Base-by-base conservation (phyloP, 2,888 invertebrate species). In the Meiosimyza decipiens region DNA sequence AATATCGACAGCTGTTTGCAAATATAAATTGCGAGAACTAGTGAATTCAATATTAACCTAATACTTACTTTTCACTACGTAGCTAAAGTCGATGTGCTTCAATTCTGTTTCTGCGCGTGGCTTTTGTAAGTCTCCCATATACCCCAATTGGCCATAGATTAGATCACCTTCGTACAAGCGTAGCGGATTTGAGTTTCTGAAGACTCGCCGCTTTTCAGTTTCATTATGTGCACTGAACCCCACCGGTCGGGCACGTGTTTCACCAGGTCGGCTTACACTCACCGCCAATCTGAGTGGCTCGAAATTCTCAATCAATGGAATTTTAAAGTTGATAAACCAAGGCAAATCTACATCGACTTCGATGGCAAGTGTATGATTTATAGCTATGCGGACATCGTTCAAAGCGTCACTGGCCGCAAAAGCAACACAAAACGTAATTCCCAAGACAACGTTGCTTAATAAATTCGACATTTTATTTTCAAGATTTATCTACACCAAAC, bases 311-410 rank as follows among this genome's bases (percentile, higher is more conserved):
- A 15, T 13, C 9, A 28, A 7, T n/a, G 70, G 70, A 16, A 62
- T 4, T 7, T 52, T 9, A 18, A 70, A 70, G 16, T 63, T n/a
- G 13, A 70, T 54, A 22, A 22, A 54, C 70, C 70, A 70, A 5
- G 70, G 70, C 40, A 52, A 16, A 15, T 63, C 54, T 18, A 70
- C 62, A 22, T 70, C 63, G 16, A 70, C 63, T 16, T n/a, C 7
- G 3, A 70, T 18, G 16, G 18, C 40, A 7, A 40, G 6, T 9
- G 40, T 40, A 9, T 40, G 40, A 7, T 40, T 40, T 9, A 40
- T 7, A 9, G 40, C 0, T 40, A 1, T 40, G 40, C 40, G 40
- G 9, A 7, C 9, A 40, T 7, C 40, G 6, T 40, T 5, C 40
- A 9, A 9, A 40, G 40, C 4, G 4, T 40, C 40, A 40, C 4